These are phyloP conservation scores for Tragelaphus strepsiceros DNA, from an alignment of 2,113 vertebrate species.

Conservation along the genomic window DNA sequence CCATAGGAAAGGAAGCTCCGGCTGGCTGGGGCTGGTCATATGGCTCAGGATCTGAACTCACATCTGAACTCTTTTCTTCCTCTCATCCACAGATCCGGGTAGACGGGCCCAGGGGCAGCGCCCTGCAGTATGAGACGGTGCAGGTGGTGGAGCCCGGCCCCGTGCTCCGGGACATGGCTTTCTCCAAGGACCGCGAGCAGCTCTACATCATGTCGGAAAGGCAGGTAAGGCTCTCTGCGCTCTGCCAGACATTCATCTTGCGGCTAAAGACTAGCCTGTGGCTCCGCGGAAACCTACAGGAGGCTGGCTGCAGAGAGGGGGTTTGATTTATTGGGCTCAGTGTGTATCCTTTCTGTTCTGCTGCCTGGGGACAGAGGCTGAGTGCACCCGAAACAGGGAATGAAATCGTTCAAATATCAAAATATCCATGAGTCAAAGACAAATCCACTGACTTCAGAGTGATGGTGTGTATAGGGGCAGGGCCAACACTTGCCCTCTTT, in stretches of 20 bases:
- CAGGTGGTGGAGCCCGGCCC: constrained; percentile 92
- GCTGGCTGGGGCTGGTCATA: not conserved
- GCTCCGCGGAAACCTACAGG: not conserved
- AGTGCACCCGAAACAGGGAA: not conserved
- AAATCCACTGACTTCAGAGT: constrained; percentile 1
- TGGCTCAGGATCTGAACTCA: not conserved
- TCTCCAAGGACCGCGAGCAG: constrained; percentile 91
- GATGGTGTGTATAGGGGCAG: not conserved
- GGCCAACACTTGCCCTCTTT: not conserved
- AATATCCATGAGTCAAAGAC: not conserved
- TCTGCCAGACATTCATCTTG: constrained; percentile 1
- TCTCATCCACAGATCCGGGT: constrained; percentile 88
- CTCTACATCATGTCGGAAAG: constrained; percentile 97
- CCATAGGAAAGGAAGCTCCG: not conserved
- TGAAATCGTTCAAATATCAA: constrained; percentile 14
- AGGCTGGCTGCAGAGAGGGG: not conserved
- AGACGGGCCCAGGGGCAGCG: constrained; percentile 87
- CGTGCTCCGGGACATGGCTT: constrained; percentile 94
- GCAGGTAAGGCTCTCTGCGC: constrained; percentile 85
- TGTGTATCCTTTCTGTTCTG: not conserved
- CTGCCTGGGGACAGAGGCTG: constrained; percentile 6
- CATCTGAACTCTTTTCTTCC: not conserved
- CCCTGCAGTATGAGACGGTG: constrained; percentile 92
- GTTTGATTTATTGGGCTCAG: constrained; percentile 41
- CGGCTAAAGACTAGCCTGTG: constrained; percentile 18